Evolutionary conservation across 2,888 invertebrate genomes (phyloP), one percentile per base, ranked within the genome.

Genomic region (Eurytoma adleriae): DNA sequence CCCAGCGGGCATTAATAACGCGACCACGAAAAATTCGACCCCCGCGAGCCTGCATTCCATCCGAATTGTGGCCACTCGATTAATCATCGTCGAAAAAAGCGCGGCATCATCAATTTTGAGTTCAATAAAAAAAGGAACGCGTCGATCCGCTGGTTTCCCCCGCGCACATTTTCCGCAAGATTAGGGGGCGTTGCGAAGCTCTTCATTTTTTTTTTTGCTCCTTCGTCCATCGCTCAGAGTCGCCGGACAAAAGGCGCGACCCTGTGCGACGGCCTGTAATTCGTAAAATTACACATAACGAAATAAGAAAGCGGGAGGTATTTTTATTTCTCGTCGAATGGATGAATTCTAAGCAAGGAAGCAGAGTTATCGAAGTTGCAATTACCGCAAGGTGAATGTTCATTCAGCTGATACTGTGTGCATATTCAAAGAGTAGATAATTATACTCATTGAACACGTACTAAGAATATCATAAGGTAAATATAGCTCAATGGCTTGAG

Each of bases 221-320:
- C 48, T 18, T 27, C 27, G 24, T 27, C 48, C 16, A 40, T 74
- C 57, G 30, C 50, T 62, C 56, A 20, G 57, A 20, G 27, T 24
- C 18, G 57, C 20, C 20, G 62, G 66, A 66, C 54, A 74, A 30
- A 66, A 56, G 56, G 40, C 57, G 54, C 67, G 52, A 16, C 20
- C 24, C 68, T 2, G 62, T 16, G 40, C 40, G 10, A 5, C 20
- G 48, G 54, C 50, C 62, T 79, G 18, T 73, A 69, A 79, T 79
- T 79, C 69, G 56, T 24, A 30, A 73, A 73, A 79, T 79, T 79
- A 64, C 62, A 79, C 69, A 73, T 79, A 79, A 69, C 79, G 74
- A 52, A 57, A 64, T 69, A 69, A 74, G 50, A 12, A 69, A 24
- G 64, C 40, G 57, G 67, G 52, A 64, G 30, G 27, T 3, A 14